A percentile compares a stretch with the other conserved stretches of the same genome.
Evolutionary conservation across 2,888 invertebrate species (phyloP).

Genomic region (Himalopsyche tibetana): DNA sequence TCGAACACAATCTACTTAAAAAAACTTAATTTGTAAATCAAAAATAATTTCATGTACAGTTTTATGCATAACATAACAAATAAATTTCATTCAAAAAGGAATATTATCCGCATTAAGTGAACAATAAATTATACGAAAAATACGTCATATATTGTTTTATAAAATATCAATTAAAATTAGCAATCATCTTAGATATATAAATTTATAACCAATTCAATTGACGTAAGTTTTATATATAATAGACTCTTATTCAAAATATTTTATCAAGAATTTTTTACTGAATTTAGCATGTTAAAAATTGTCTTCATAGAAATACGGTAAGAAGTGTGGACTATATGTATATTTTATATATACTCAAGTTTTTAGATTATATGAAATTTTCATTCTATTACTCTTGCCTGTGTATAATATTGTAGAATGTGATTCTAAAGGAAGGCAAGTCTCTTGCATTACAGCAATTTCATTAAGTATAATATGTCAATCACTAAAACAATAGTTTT

Average conservation of each 20-base stretch:
- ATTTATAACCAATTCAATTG: slow-evolving; percentile 40
- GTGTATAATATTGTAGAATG: no score
- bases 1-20: background rate
- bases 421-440: no score
- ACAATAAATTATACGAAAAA: background rate
- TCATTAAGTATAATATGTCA: no score
- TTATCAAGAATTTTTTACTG: background rate
- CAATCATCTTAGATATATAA: background rate
- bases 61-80: background rate
- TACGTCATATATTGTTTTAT: background rate
- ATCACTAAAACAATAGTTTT: no score
- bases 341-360: no score
- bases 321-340: no score
- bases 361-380: no score
- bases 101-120: slow-evolving; percentile 11
- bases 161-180: slow-evolving; percentile 6
- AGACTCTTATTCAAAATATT: slow-evolving; percentile 18
- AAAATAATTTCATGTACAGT: background rate
- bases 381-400: no score
- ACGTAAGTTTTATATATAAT: slow-evolving; percentile 22
- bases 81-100: background rate
- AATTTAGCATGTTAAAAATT: background rate
- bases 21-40: background rate
- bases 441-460: no score
- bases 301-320: no score